phyloP scores from a whole-genome alignment of 1,140 invertebrate genomes.

The Zaprionus tsacasi region DNA sequence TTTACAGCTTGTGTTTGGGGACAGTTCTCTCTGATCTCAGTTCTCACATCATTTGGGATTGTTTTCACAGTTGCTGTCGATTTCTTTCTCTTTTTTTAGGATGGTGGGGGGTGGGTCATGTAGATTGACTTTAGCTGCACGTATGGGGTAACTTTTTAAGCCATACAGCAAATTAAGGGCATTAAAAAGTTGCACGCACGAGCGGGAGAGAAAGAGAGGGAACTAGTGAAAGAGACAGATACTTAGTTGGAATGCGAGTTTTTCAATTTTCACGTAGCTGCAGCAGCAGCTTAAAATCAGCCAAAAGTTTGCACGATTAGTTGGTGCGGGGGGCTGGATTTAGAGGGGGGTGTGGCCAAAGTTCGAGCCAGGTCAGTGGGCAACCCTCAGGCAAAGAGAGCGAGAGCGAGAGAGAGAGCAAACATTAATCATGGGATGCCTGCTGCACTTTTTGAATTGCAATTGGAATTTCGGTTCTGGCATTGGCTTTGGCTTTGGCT shows the following conservation, averaged over 20 bases:
- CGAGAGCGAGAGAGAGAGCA: neutral
- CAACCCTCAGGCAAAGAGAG: neutral
- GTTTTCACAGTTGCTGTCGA: conserved; percentile 53
- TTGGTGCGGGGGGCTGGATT: conserved; percentile 30
- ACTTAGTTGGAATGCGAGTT: conserved; percentile 51
- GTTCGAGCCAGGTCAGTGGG: conserved; percentile 22
- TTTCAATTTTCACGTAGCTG: conserved; percentile 54
- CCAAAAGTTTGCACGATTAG: conserved; percentile 55
- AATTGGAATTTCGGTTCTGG: conserved; percentile 44
- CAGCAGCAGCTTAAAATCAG: conserved; percentile 48
- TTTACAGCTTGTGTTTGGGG: conserved; percentile 46
- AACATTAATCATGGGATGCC: conserved; percentile 56
- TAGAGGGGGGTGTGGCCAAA: conserved; percentile 21
- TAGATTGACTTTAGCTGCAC: conserved; percentile 52
- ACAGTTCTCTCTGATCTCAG: conserved; percentile 28
- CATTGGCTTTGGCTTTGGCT: conserved; percentile 10
- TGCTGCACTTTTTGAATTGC: conserved; percentile 58
- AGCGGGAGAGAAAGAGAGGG: neutral
- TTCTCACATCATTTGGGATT: conserved; percentile 29
- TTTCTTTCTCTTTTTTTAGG: neutral
- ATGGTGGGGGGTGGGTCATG: conserved; percentile 3
- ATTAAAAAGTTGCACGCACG: conserved; percentile 53
- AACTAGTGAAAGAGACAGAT: conserved; percentile 8
- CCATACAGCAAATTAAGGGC: conserved; percentile 54
- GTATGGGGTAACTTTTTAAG: conserved; percentile 55